A percentile compares a stretch with the other conserved stretches of the same genome.
Conservation (phyloP, 1,140 invertebrate species). For the Epicauta chinensis region DNA sequence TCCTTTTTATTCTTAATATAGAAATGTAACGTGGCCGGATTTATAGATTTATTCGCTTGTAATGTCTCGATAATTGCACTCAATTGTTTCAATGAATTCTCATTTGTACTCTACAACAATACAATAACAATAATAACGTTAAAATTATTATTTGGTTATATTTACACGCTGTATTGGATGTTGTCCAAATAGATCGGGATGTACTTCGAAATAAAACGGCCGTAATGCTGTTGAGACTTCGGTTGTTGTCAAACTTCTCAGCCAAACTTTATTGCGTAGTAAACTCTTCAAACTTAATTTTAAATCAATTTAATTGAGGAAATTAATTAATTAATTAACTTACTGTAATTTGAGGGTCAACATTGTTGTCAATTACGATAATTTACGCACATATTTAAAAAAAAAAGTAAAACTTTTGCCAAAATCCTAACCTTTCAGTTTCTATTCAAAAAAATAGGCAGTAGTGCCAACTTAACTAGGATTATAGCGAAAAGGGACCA, state of each 20-base stretch:
- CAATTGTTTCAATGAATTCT: slow-evolving; percentile 81
- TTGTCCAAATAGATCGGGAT: slow-evolving; percentile 91
- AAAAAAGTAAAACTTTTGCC: no score
- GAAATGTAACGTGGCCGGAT: slow-evolving; percentile 61
- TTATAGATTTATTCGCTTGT: slow-evolving; percentile 53
- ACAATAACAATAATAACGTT: slow-evolving; percentile 29
- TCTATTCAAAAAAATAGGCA: no score
- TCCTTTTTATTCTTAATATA: slow-evolving; percentile 64
- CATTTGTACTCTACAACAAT: slow-evolving; percentile 71
- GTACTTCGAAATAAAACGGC: slow-evolving; percentile 92
- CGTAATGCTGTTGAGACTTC: slow-evolving; percentile 83
- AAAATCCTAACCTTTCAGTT: no score
- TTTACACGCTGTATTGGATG: slow-evolving; percentile 78
- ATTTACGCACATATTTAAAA: no score
- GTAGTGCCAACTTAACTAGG: no score
- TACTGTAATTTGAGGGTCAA: no score
- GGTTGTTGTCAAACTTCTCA: slow-evolving; percentile 51
- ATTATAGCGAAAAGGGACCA: no score
- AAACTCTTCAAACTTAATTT: no score
- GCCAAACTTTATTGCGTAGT: background rate
- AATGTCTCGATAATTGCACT: slow-evolving; percentile 76
- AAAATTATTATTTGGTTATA: background rate
- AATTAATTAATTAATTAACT: no score
- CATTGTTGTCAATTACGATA: no score
- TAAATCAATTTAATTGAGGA: no score